phyloP scores from a whole-genome alignment of 2,797 vertebrate species.

The Enteromius viviparus region DNA sequence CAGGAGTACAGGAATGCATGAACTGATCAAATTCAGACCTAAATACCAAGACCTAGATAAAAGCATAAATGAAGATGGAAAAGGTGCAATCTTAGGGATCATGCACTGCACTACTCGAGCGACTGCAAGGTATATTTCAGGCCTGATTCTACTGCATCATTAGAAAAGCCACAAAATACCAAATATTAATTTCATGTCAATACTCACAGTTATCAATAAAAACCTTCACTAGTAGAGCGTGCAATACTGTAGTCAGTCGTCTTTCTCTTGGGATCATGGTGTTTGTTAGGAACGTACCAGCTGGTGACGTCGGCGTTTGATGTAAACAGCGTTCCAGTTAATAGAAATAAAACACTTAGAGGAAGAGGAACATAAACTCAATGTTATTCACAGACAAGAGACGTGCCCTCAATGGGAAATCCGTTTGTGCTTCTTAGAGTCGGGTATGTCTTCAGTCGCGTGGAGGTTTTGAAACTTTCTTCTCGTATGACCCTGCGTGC shows the following conservation, averaged over 20 bases:
- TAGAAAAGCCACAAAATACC: constrained; percentile 3
- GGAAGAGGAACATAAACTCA: constrained; percentile 69
- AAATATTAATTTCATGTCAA: constrained; percentile 7
- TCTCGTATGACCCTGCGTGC: constrained; percentile 91
- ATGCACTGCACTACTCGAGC: background rate
- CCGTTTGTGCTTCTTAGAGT: constrained; percentile 73
- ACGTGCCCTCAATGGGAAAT: constrained; percentile 67
- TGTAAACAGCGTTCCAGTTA: constrained; percentile 86
- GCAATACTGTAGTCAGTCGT: constrained; percentile 21
- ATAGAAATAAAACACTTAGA: constrained; percentile 67
- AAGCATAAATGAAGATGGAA: background rate
- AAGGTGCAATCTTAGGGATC: background rate
- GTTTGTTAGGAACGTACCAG: constrained; percentile 80
- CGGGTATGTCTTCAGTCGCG: constrained; percentile 8
- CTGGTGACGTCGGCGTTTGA: constrained; percentile 77
- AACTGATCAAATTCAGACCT: background rate
- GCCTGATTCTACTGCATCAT: constrained; percentile 17
- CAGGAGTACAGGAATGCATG: background rate
- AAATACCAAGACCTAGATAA: background rate
- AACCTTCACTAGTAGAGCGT: background rate
- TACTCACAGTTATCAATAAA: background rate
- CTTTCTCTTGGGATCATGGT: constrained; percentile 69
- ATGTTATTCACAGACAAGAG: constrained; percentile 58
- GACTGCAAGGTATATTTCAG: background rate
- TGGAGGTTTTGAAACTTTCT: constrained; percentile 83